Base-by-base conservation (phyloP, 2,888 invertebrate genomes). In the Acleris literana region DNA sequence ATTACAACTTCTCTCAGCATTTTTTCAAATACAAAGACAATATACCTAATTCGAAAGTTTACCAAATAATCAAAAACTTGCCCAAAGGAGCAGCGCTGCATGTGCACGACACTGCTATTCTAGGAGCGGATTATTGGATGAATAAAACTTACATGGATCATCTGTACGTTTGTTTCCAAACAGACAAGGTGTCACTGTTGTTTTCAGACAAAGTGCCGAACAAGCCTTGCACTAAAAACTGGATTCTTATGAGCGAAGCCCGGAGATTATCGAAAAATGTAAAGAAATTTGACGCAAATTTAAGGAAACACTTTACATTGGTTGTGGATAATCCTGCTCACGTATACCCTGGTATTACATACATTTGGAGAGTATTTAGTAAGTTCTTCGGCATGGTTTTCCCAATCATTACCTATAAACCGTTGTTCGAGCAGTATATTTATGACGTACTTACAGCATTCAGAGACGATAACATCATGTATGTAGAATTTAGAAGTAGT, bases 71-170 rank as follows among this genome's bases (percentile, higher is more conserved):
- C 13, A 89, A 93, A 69, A 84, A 84, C 44, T 93, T 97, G 92
- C 97, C 97, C 0, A 97, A 97, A 86, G 97, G 96, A 3, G 95
- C 94, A 0, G 94, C 94, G 0, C 82, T 96, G 13, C 97, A 96
- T 79, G 90, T 94, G 0, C 96, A 96, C 76, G 94, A 96, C 70
- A 94, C 94, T 68, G 95, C 95, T 0, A 84, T 95, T 0, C 90
- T 94, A 20, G 94, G 94, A 7, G 88, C 94, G 0, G 94, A 95
- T 69, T 96, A 93, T 71, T 73, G 96, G 0, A 78, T 95, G 48
- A 93, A 95, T 51, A 75, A 96, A 33, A 96, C 96, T 0, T 95
- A 95, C 71, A 88, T 91, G 68, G 93, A 94, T 0, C 76, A 95
- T 77, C 82, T 96, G 1, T 95, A 94, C 73, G 88, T 93, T 1